Evolutionary conservation across 2,113 vertebrate genomes (phyloP).

Genomic region (Brevimyrus niger): DNA sequence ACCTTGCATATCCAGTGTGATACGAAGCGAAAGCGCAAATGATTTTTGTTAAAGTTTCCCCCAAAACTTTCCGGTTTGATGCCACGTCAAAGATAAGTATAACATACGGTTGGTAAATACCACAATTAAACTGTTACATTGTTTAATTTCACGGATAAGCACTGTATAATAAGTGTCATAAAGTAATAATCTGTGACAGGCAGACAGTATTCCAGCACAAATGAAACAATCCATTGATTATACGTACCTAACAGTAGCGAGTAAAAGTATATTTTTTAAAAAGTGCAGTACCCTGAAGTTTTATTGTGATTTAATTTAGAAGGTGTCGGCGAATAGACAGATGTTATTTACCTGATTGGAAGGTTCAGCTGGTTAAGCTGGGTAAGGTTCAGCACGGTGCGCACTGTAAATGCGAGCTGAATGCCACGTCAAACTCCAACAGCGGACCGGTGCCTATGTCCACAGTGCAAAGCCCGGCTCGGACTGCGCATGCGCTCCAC

Average conservation of each 20-base stretch:
- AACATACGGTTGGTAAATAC: conserved; percentile 37
- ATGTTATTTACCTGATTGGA: conserved; percentile 46
- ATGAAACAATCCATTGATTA: background rate
- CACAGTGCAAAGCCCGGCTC: conserved; percentile 9
- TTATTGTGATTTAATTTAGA: too few relatives aligned
- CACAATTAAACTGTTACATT: background rate
- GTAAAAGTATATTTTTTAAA: background rate
- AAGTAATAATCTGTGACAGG: background rate
- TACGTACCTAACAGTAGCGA: background rate
- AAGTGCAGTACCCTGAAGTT: background rate
- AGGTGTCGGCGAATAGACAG: background rate
- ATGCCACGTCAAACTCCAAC: conserved; percentile 71
- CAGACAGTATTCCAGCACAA: background rate
- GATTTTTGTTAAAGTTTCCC: background rate
- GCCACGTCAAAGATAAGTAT: conserved; percentile 59
- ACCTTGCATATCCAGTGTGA: background rate
- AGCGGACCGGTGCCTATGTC: conserved; percentile 43
- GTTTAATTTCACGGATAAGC: background rate
- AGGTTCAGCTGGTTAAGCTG: background rate
- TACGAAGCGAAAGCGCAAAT: background rate
- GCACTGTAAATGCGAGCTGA: conserved; percentile 37
- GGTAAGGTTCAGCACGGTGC: conserved; percentile 23
- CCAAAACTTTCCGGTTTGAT: conserved; percentile 17
- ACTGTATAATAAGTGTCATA: background rate
- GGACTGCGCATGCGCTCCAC: conserved; percentile 49